These are phyloP conservation scores for Lepeophtheirus salmonis DNA, from an alignment of 1,140 invertebrate species.

Conservation along the genomic window DNA sequence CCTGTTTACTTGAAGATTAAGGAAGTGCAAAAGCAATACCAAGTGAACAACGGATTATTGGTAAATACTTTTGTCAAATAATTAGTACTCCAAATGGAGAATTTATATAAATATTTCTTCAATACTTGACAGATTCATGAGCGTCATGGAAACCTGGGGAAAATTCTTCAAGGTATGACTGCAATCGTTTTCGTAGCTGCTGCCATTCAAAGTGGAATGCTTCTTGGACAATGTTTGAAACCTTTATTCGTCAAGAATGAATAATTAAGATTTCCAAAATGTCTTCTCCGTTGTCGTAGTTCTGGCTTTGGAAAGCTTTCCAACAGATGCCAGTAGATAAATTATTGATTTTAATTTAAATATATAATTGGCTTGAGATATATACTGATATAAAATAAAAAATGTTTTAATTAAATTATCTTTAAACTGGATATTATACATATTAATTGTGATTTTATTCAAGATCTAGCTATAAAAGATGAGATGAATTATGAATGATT, in stretches of 20 bases:
- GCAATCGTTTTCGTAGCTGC: not conserved
- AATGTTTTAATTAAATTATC: no score
- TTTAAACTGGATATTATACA: no score
- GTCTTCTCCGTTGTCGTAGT: no score
- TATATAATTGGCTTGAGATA: no score
- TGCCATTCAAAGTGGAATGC: not conserved
- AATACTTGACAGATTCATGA: not conserved
- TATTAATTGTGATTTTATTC: no score
- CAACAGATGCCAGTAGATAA: no score
- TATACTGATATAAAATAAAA: no score
- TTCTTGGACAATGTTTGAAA: not conserved
- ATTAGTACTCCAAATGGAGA: not conserved
- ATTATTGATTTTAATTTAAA: no score
- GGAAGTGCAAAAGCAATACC: not conserved
- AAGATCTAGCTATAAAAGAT: no score
- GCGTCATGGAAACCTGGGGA: not conserved
- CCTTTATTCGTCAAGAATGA: not conserved
- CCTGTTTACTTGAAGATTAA: not conserved
- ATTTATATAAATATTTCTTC: not conserved
- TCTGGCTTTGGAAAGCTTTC: no score
- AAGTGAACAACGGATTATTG: not conserved
- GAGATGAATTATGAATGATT: no score
- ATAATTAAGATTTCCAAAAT: no score
- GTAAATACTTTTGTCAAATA: not conserved
- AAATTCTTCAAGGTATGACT: not conserved